These are phyloP conservation scores for Misgurnus anguillicaudatus DNA, from an alignment of 2,113 vertebrate genomes.

Conservation along the genomic window DNA sequence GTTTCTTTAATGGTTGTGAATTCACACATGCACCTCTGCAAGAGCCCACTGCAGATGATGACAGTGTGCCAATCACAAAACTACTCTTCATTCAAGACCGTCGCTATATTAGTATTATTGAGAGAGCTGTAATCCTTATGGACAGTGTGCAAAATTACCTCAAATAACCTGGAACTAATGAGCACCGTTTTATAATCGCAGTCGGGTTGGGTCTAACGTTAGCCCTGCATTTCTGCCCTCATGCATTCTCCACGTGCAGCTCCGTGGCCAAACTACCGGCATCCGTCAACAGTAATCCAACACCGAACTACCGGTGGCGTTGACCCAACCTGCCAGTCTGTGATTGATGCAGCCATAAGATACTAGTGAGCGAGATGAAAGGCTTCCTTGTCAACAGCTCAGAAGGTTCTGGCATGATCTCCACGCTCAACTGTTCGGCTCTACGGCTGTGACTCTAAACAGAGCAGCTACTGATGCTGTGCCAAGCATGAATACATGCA, in stretches of 20 bases:
- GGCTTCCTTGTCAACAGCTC: constrained; percentile 16
- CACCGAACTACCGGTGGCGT: constrained; percentile 27
- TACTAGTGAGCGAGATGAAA: constrained; percentile 3
- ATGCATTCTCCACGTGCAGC: constrained; percentile 8
- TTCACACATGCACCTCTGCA: constrained; percentile 50
- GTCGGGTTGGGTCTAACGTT: background rate
- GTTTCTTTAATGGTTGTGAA: constrained; percentile 56
- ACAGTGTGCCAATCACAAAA: background rate
- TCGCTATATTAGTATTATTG: background rate
- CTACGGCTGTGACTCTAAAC: constrained; percentile 25
- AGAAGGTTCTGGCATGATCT: constrained; percentile 20
- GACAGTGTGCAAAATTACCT: background rate
- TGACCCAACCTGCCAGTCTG: constrained; percentile 29
- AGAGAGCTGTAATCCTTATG: constrained; percentile 3
- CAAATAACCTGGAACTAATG: constrained; percentile 32
- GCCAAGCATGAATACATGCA: background rate
- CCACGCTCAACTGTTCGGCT: constrained; percentile 28
- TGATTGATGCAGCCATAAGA: constrained; percentile 39
- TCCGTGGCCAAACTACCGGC: constrained; percentile 7
- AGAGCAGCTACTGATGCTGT: constrained; percentile 18
- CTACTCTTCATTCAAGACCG: background rate
- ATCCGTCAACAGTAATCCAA: constrained; percentile 20
- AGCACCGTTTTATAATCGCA: background rate
- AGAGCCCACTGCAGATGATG: constrained; percentile 11
- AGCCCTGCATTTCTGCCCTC: background rate